Percentiles rank a stretch among this genome's conserved stretches.
phyloP scores from a whole-genome alignment of 1,140 invertebrate species.

The Diabrotica virgifera region DNA sequence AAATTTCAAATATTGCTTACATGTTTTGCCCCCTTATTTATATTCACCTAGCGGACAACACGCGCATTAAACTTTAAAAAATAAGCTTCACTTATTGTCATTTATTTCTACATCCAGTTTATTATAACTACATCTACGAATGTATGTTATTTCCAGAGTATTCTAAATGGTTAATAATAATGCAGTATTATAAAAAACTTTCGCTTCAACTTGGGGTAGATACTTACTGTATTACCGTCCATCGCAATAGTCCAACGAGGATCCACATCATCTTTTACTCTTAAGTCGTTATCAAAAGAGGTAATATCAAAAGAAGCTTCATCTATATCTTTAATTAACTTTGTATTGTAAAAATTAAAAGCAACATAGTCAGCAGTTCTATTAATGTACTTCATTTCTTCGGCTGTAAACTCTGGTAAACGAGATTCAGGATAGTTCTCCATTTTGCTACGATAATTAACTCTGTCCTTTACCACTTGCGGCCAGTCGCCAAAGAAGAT shows the following conservation, averaged over 20 bases:
- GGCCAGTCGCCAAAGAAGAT: slow-evolving; percentile 67
- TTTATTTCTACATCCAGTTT: no score
- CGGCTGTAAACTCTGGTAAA: slow-evolving; percentile 58
- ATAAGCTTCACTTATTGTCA: no score
- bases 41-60: no score
- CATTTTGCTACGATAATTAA: slow-evolving; percentile 55
- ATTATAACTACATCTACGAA: no score
- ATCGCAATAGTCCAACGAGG: slow-evolving; percentile 8
- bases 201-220: no score
- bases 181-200: no score
- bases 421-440: slow-evolving; percentile 60
- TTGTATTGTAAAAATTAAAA: slow-evolving; percentile 34
- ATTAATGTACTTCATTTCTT: slow-evolving; percentile 57
- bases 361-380: slow-evolving; percentile 42
- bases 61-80: no score
- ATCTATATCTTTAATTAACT: slow-evolving; percentile 14
- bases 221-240: slow-evolving; percentile 8
- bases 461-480: slow-evolving; percentile 55
- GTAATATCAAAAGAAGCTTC: slow-evolving; percentile 2
- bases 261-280: background rate
- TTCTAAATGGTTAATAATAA: no score
- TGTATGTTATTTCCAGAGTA: no score
- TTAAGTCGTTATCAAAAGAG: slow-evolving; percentile 16
- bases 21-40: no score
- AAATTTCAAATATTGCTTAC: no score